These are phyloP conservation scores for Priocnemis perturbator DNA, from an alignment of 2,888 invertebrate genomes.

Conservation along the genomic window DNA sequence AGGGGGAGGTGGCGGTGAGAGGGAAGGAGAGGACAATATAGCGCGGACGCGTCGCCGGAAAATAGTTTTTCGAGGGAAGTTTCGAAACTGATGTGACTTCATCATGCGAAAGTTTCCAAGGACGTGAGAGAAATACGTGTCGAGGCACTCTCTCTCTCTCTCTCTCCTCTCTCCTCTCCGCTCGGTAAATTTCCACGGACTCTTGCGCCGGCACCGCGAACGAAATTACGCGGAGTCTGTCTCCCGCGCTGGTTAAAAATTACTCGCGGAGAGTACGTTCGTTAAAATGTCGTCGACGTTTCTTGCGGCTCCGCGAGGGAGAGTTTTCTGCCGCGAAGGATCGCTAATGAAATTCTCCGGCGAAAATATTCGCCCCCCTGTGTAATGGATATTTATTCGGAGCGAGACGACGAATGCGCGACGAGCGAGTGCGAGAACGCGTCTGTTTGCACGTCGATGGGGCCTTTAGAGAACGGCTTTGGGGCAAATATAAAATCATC, in stretches of 20 bases:
- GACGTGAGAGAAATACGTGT: constrained; percentile 51
- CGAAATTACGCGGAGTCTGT: constrained; percentile 1
- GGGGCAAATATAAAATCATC: no score
- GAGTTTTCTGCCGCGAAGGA: no score
- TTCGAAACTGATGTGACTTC: constrained; percentile 42
- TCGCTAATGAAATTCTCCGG: no score
- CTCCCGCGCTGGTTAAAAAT: not conserved
- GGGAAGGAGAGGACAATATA: not conserved
- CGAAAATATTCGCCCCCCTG: no score
- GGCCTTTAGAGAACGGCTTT: no score
- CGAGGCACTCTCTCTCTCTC: constrained; percentile 13
- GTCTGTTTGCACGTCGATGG: no score
- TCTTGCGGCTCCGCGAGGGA: no score
- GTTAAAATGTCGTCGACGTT: no score
- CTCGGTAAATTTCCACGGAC: not conserved
- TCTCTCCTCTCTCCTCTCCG: not conserved
- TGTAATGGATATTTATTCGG: no score
- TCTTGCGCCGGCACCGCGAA: not conserved
- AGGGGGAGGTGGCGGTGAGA: constrained; percentile 13
- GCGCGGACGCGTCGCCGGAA: constrained; percentile 25
- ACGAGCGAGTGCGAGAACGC: no score
- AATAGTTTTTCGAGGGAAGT: constrained; percentile 43
- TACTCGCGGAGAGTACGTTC: not conserved
- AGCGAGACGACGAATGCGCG: no score
- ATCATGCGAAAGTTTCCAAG: constrained; percentile 47